These are phyloP conservation scores for Euzophera pinguis DNA, from an alignment of 2,888 invertebrate species.

Conservation along the genomic window DNA sequence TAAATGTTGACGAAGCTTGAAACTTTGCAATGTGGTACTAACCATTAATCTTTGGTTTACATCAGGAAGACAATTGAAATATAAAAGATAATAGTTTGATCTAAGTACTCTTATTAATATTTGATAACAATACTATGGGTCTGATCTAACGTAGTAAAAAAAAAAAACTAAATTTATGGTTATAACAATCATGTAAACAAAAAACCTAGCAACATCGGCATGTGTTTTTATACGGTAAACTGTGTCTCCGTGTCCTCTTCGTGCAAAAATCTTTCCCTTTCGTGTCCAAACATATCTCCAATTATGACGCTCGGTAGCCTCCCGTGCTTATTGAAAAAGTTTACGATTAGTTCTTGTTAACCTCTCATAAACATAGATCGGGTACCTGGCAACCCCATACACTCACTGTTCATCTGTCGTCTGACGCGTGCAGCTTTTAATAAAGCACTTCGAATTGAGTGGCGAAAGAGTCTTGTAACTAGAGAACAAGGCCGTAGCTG, in stretches of 20 bases:
- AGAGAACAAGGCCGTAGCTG: constrained; percentile 17
- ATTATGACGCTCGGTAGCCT: constrained; percentile 2
- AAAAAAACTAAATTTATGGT: too few species aligned
- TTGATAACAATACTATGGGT: too few species aligned
- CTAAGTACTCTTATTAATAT: too few species aligned
- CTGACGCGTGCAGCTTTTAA: constrained; percentile 20
- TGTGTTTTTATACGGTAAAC: too few species aligned
- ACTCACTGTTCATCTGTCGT: constrained; percentile 18
- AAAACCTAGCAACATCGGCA: too few species aligned
- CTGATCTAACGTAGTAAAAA: too few species aligned
- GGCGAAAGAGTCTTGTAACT: constrained; percentile 18
- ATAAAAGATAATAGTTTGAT: too few species aligned
- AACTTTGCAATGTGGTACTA: too few species aligned
- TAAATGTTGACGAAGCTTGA: too few species aligned
- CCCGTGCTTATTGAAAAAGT: constrained; percentile 20
- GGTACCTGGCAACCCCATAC: constrained; percentile 11
- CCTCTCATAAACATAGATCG: constrained; percentile 24
- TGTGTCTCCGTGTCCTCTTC: not conserved
- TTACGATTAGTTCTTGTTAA: constrained; percentile 20
- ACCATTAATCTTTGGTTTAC: too few species aligned
- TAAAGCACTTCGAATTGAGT: constrained; percentile 19
- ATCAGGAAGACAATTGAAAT: too few species aligned
- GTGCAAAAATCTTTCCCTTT: constrained; percentile 5
- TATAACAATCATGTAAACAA: too few species aligned
- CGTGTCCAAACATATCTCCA: constrained; percentile 13